Base-by-base conservation (phyloP, 92 coral and sea anemone genomes). In the Phenganax stokvisi region DNA sequence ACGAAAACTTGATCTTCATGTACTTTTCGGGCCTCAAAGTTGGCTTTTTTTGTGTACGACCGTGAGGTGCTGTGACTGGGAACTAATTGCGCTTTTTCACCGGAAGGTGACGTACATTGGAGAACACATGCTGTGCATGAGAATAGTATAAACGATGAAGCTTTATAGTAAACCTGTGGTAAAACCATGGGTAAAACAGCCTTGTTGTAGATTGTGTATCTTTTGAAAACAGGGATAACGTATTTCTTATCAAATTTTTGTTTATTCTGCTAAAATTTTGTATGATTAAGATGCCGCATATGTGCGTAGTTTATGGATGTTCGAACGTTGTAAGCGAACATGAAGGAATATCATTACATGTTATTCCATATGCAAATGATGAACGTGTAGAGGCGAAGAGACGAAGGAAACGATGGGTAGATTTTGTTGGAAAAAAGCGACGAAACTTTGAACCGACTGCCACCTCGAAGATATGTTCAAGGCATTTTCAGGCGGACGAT, bases 281-380 rank as follows among this genome's bases (percentile, higher is more conserved):
- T 37, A 37, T 37, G 47, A 37, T 68, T 9, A 60, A 81, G 71
- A 88, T 88, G 89, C 89, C 87, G 12, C 64, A 86, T 51, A 84
- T 76, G 11, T 88, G 91, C 17, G 85, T 88, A 6, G 89, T 88
- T 51, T 63, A 11, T 51, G 91, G 87, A 12, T 88, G 89, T 67
- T 67, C 71, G 53, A 88, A 88, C 74, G 51, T 9, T 0, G 81
- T 78, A 17, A 80, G 72, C 64, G 9, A 5, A 25, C 58, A 25
- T 13, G 82, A 88, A 28, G 80, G 90, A 15, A 88, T 88, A 62
- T 58, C 86, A 12, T 73, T 77, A 28, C 91, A 89, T 68, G 37
- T 25, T 0, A 89, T 89, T 58, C 87, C 92, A 54, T 89, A 77
- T 83, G 17, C 58, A 0, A 86, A 81, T 30, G 87, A 73, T 53